Percentiles rank a stretch among this genome's conserved stretches.
Conservation (phyloP, 2,888 invertebrate genomes). For the Glaucopsyche alexis region DNA sequence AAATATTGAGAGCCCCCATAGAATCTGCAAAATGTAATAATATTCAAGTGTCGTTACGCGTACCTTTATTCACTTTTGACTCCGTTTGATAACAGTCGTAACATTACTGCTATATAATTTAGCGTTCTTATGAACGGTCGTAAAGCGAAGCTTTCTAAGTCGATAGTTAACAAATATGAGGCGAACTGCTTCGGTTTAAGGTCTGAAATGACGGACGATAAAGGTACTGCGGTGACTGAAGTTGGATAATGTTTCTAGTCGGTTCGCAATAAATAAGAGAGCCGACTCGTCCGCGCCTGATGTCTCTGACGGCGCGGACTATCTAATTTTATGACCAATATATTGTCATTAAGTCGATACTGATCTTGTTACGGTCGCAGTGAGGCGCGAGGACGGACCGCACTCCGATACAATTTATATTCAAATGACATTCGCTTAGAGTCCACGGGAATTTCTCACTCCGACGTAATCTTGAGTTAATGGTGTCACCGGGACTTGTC, state of each 20-base stretch:
- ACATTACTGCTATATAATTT: slow-evolving; percentile 77
- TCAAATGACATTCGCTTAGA: slow-evolving; percentile 76
- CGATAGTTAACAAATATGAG: slow-evolving; percentile 49
- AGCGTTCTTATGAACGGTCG: slow-evolving; percentile 71
- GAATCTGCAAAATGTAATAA: slow-evolving; percentile 54
- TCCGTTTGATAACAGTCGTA: slow-evolving; percentile 74
- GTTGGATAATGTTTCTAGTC: slow-evolving; percentile 77
- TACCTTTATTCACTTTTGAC: slow-evolving; percentile 70
- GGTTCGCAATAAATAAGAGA: slow-evolving; percentile 75
- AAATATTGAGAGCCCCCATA: slow-evolving; percentile 25
- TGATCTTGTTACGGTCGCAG: slow-evolving; percentile 80
- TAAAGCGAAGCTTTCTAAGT: slow-evolving; percentile 69
- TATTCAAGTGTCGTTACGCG: slow-evolving; percentile 42
- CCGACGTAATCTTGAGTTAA: slow-evolving; percentile 73
- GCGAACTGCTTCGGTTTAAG: slow-evolving; percentile 55
- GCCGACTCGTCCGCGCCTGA: slow-evolving; percentile 59
- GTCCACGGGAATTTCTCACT: slow-evolving; percentile 73
- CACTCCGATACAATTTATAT: slow-evolving; percentile 74
- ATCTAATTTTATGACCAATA: slow-evolving; percentile 81
- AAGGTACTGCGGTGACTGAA: slow-evolving; percentile 47
- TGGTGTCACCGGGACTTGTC: slow-evolving; percentile 55
- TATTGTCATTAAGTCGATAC: slow-evolving; percentile 80
- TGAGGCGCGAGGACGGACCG: slow-evolving; percentile 58
- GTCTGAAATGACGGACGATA: slow-evolving; percentile 54
- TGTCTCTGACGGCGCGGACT: slow-evolving; percentile 74